Percentiles rank a stretch among this genome's conserved stretches.
phyloP scores from a whole-genome alignment of 2,888 invertebrate genomes.

The Coleophora flavipennella region DNA sequence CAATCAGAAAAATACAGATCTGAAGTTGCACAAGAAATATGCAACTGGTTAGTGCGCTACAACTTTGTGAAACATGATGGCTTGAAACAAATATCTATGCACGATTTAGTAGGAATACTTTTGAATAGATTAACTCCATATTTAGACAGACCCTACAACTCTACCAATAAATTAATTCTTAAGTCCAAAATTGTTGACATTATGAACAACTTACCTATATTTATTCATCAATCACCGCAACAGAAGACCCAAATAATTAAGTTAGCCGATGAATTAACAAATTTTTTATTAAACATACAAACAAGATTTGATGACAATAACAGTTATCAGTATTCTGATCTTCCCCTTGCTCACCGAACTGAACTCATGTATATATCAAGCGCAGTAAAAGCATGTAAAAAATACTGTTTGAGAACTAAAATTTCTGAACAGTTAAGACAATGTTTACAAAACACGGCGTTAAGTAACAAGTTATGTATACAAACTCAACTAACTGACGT shows the following conservation, averaged over 20 bases:
- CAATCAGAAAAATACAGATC: not conserved
- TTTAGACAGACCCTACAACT: constrained; percentile 10
- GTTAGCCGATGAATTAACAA: constrained; percentile 24
- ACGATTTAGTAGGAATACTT: constrained; percentile 12
- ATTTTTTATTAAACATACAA: constrained; percentile 17
- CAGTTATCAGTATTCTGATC: too few species aligned
- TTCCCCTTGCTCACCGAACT: not conserved
- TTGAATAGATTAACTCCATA: constrained; percentile 14
- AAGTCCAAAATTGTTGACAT: constrained; percentile 27
- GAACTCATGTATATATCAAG: not conserved
- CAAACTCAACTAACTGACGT: constrained; percentile 16
- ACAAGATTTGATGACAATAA: constrained; percentile 5
- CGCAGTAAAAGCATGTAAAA: not conserved
- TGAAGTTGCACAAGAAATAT: constrained; percentile 13
- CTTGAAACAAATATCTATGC: constrained; percentile 7
- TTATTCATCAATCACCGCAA: constrained; percentile 8
- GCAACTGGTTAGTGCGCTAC: constrained; percentile 15
- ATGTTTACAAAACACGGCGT: constrained; percentile 2
- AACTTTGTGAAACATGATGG: constrained; percentile 12
- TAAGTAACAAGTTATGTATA: constrained; percentile 3
- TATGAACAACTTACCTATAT: constrained; percentile 19
- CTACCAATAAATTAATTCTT: constrained; percentile 21
- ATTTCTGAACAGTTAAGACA: constrained; percentile 5
- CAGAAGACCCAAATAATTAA: constrained; percentile 16
- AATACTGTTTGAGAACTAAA: not conserved